phyloP scores from a whole-genome alignment of 2,888 invertebrate species.

The Patella pellucida region DNA sequence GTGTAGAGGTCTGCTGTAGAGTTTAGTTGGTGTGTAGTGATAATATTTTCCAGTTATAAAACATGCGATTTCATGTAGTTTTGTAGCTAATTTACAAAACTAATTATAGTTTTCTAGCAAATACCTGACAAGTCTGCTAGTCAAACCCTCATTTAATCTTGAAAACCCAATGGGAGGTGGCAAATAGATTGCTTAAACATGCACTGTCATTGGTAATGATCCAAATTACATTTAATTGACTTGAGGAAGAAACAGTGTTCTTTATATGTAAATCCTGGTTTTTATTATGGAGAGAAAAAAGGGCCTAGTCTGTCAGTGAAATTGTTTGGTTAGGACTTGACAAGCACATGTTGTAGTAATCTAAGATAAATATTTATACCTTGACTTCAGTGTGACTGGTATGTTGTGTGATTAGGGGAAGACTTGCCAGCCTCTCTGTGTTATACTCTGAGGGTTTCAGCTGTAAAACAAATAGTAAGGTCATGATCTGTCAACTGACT shows the following conservation, averaged over 20 bases:
- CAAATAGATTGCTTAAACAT: neutral
- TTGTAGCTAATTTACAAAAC: too few relatives aligned
- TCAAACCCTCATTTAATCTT: too few relatives aligned
- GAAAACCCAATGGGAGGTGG: neutral
- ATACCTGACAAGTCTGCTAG: too few relatives aligned
- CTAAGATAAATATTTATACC: slow-evolving; percentile 4
- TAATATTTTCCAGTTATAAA: too few relatives aligned
- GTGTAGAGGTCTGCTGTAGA: too few relatives aligned
- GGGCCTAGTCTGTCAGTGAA: too few relatives aligned
- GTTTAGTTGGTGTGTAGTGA: too few relatives aligned
- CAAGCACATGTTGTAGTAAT: neutral
- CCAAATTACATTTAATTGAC: neutral
- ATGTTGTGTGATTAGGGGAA: neutral
- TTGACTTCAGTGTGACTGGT: neutral
- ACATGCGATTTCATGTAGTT: too few relatives aligned
- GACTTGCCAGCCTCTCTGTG: neutral
- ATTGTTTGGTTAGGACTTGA: neutral
- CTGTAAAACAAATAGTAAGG: neutral
- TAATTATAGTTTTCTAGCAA: too few relatives aligned
- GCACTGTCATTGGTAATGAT: neutral
- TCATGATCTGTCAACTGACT: neutral
- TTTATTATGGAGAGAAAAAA: too few relatives aligned
- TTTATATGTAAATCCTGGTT: too few relatives aligned
- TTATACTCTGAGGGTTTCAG: neutral
- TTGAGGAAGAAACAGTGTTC: too few relatives aligned